Conservation (phyloP, 2,888 invertebrate genomes). For the Andrena marginata region DNA sequence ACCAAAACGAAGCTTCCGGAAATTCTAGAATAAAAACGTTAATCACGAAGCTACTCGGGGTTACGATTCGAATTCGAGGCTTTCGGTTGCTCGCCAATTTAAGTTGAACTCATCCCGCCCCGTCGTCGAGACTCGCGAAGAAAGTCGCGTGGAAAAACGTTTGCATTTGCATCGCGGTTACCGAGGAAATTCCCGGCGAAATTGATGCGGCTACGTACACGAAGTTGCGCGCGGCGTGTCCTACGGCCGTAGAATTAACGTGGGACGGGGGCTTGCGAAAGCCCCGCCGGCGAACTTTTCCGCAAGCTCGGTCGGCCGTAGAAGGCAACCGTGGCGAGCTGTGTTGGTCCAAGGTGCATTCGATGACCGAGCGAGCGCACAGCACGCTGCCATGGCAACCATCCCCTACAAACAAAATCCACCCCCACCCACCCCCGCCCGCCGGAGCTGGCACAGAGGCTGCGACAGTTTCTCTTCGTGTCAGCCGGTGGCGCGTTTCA, state of each 20-base stretch:
- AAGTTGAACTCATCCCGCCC: not conserved
- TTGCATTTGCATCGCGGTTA: slow-evolving; percentile 11
- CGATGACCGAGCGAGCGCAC: slow-evolving; percentile 67
- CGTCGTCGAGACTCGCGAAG: not conserved
- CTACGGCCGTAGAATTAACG: slow-evolving; percentile 11
- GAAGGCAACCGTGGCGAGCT: slow-evolving; percentile 36
- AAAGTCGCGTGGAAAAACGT: slow-evolving; percentile 5
- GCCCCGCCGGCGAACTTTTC: slow-evolving; percentile 58
- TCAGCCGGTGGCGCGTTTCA: slow-evolving; percentile 23
- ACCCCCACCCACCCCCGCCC: slow-evolving; percentile 15
- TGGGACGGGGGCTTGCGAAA: slow-evolving; percentile 38
- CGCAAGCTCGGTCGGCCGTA: slow-evolving; percentile 54
- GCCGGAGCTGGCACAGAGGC: not conserved
- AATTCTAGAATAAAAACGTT: too few relatives aligned
- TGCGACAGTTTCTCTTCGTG: slow-evolving; percentile 23
- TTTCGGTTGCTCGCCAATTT: not conserved
- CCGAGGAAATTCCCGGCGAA: slow-evolving; percentile 17
- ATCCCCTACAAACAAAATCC: slow-evolving; percentile 77
- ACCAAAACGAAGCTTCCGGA: too few relatives aligned
- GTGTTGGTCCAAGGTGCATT: slow-evolving; percentile 67
- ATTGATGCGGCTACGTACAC: slow-evolving; percentile 12
- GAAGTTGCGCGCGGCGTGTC: slow-evolving; percentile 24
- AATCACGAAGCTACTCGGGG: not conserved
- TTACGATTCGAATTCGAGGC: not conserved
- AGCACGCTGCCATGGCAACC: slow-evolving; percentile 74